Base-by-base conservation (phyloP, 1,140 invertebrate genomes). In the Charaxes varanes region DNA sequence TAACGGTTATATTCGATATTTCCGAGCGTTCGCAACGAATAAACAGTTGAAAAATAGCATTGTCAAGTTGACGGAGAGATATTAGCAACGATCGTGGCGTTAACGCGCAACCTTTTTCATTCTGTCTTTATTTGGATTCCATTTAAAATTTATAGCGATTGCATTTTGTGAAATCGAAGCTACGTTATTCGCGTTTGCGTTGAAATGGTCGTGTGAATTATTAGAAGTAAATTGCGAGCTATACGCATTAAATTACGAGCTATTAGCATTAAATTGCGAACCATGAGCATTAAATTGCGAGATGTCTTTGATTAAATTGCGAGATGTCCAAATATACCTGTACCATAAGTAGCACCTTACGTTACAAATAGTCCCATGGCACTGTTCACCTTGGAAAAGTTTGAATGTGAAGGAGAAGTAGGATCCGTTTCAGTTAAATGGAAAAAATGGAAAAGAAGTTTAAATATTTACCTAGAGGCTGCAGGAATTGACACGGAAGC, bases 381-480 rank as follows among this genome's bases (percentile, higher is more conserved):
- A n/a, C n/a, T n/a, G n/a, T n/a, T n/a, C n/a, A n/a, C n/a, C n/a
- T n/a, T n/a, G n/a, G n/a, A n/a, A n/a, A n/a, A n/a, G n/a, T n/a
- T n/a, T n/a, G n/a, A n/a, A n/a, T n/a, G n/a, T n/a, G n/a, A 23
- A 23, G 56, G 60, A 1, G 59, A 63, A n/a, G n/a, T 31, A 11
- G 27, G 34, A n/a, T 62, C 45, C 22, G 48, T 60, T 1, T 28
- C 21, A 4, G 14, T 44, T 6, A 33, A 52, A 28, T 61, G 62
- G 60, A 48, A 63, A 34, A 50, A 55, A 44, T 69, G 60, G 62
- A 64, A 59, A 31, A 30, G 60, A 16, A 34, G 35, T 6, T 30
- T 66, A 8, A 2, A 52, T 15, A 64, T 66, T 23, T 68, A 59
- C 18, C 12, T 66, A 7, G 13, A 44, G n/a, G 67, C 64, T n/a